Base-by-base conservation (phyloP, 1,140 invertebrate genomes). In the Drosophila lini region DNA sequence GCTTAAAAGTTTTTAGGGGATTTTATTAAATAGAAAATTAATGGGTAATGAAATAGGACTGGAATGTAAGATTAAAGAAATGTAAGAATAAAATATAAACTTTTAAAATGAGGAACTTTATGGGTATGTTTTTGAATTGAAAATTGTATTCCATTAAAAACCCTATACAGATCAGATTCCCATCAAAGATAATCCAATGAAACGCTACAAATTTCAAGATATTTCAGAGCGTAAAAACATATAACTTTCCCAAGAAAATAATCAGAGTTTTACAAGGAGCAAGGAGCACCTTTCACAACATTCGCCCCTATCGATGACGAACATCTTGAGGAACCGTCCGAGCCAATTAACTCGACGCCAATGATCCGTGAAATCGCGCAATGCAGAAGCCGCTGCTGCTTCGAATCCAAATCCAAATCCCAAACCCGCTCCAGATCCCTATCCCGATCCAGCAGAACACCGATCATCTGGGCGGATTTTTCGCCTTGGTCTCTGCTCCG, bases 311-410 rank as follows among this genome's bases (percentile, higher is more conserved):
- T 74, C 59, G 13, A 55, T 74, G 64, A 57, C 60, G 32, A 50
- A 10, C 41, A 64, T 75, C 55, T 78, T 60, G 28, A 48, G 16
- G 22, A 58, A 44, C 41, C 42, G 50, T 55, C 52, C 80, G 42
- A 81, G 71, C 82, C 83, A 88, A 88, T 88, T 89, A 89, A 89
- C 80, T 89, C 63, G 69, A 78, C 81, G 61, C 34, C 80, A 89
- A 71, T 84, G 80, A 88, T 61, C 77, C 74, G 80, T 55, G 76
- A 88, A 89, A 83, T 86, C 76, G 76, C 80, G 83, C 76, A 88
- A 80, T 41, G 58, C 75, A 70, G 62, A 65, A 78, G 77, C 74
- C 65, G 77, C 59, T 38, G 41, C 16, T 16, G 48, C 45, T 52
- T 52, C 41, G 19, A 13, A 22, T 53, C 19, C 36, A 15, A 31